Evolutionary conservation across 2,888 invertebrate genomes (phyloP).

Genomic region (Siphlonurus alternatus): DNA sequence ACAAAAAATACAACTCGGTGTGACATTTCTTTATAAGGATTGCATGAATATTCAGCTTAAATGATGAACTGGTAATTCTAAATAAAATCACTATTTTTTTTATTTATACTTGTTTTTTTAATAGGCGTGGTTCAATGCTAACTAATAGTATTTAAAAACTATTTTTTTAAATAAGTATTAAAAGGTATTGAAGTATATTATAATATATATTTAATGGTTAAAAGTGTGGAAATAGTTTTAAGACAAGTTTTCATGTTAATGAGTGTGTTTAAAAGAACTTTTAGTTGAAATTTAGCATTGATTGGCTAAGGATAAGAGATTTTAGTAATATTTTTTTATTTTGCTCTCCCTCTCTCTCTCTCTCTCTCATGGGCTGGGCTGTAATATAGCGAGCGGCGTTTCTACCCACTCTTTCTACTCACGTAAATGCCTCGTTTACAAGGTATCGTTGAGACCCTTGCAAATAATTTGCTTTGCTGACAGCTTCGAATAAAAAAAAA

Average conservation of each 20-base stretch:
- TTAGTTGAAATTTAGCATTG: conserved; percentile 1
- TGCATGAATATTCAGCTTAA: background rate
- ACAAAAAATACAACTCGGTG: background rate
- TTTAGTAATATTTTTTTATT: background rate
- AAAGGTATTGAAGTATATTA: background rate
- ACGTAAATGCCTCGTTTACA: background rate
- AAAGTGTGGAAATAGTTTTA: background rate
- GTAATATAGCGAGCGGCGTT: no score
- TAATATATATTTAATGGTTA: no score
- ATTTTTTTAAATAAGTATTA: no score
- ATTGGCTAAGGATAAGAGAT: background rate
- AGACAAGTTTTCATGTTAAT: conserved; percentile 1
- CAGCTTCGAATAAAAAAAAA: background rate
- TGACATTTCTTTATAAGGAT: background rate
- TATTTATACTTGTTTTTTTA: background rate
- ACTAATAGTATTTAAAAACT: no score
- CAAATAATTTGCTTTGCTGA: background rate
- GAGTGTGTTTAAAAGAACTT: conserved; percentile 1
- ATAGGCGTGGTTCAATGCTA: background rate
- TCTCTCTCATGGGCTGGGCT: background rate
- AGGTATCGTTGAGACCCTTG: background rate
- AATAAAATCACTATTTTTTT: background rate
- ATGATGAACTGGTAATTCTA: background rate
- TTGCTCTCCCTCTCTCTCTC: background rate
- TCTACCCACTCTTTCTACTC: background rate